Evolutionary conservation across 1,140 invertebrate species (phyloP), one percentile per base, ranked within the genome.

Genomic region (Chymomyza costata): DNA sequence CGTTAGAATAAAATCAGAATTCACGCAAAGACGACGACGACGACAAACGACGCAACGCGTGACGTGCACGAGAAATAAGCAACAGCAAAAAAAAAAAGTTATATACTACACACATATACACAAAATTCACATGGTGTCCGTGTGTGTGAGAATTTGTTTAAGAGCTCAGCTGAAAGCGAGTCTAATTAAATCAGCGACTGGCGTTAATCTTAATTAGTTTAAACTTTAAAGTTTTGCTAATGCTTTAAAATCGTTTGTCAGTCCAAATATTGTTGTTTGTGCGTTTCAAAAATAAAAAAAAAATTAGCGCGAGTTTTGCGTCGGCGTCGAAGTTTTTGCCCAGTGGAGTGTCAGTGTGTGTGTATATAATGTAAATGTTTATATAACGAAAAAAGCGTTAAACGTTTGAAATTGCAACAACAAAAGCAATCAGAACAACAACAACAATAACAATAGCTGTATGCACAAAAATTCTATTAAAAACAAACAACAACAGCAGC

Each of bases 1-100:
- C 31, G 39, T 59, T 63, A 48, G 60, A 59, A 44, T 38, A 38
- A 78, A 76, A 78, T 45, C 58, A 61, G 58, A 63, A 50, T 28
- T 49, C 67, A 71, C 67, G 63, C 64, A 50, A 48, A 54, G 53
- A 45, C 54, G 21, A 56, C 55, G 60, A 34, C 6, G 25, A 28
- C 25, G 25, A n/a, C n/a, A n/a, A n/a, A n/a, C n/a, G n/a, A n/a
- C 8, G 41, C 40, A 47, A 45, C 67, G 62, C 62, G 59, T 65
- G 50, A 56, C 61, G 51, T 56, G 62, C 48, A 52, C 52, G 45
- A 39, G 21, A 25, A 59, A n/a, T n/a, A 59, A 56, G 32, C 46
- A 52, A 68, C 57, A 21, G 40, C 48, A 39, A 65, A 48, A 49
- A 59, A 54, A 46, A 44, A 43, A n/a, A 49, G n/a, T n/a, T n/a